Base-by-base conservation (phyloP, 2,797 vertebrate species). In the Naso thynnoides region DNA sequence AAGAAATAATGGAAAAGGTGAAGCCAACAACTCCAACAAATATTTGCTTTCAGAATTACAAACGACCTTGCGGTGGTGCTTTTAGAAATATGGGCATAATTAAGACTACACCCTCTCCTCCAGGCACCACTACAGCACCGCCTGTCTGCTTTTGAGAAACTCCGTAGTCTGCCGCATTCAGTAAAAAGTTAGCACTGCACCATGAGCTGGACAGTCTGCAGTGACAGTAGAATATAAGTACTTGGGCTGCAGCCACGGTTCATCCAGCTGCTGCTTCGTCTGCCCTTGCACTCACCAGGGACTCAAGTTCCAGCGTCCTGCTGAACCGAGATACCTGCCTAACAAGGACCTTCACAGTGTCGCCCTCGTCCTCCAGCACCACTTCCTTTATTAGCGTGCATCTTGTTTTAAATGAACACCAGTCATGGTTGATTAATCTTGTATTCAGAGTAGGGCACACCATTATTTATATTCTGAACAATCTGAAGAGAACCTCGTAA, bases 231-330 rank as follows among this genome's bases (percentile, higher is more conserved):
- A 71, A 73, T 82, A 48, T 24, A 68, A 62, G 55, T 38, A 36
- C 65, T 84, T 82, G 81, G 76, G 59, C 75, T 29, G 70, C 54
- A 67, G 79, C 78, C 76, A 78, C 21, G 8, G 54, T 84, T 75
- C 85, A 84, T 82, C 80, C 74, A 55, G 50, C 73, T 61, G 65
- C 74, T 76, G 69, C 72, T 81, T 79, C 16, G 59, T 81, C 83
- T 86, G 76, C 70, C 81, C 77, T 81, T 79, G 61, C 38, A 48
- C 74, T 70, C 84, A 70, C 81, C 56, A 16, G 86, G 80, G 86
- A 87, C 50, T 31, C 58, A 3, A 54, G 53, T 42, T 72, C 49
- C 33, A n/a, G 42, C 71, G 74, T 81, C 73, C 83, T 73, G 79
- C 76, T 52, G 50, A 70, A 77, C 55, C 33, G 63, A 41, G 47